These are phyloP conservation scores for Anas platyrhynchos DNA, from an alignment of 2,113 vertebrate genomes.

Conservation along the genomic window DNA sequence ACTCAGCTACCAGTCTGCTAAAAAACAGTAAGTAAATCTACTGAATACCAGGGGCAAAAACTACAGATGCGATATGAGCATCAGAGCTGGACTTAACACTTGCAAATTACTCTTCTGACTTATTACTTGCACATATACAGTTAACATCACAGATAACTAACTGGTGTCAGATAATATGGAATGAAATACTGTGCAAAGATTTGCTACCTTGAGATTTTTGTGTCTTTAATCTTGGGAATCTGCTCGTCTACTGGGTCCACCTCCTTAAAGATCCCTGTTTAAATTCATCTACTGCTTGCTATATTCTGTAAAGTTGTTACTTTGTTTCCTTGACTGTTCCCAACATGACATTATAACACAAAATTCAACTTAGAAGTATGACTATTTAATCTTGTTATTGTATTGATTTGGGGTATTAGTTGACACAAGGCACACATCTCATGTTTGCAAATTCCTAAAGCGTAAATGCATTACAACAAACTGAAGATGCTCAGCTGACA, in stretches of 20 bases:
- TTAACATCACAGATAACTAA: neutral
- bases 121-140: neutral
- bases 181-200: neutral
- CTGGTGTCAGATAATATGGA: neutral
- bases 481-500: rapidly evolving
- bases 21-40: neutral
- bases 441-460: neutral
- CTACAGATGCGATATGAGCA: rapidly evolving
- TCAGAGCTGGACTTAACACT: neutral
- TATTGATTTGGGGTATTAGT: rapidly evolving
- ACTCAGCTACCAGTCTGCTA: neutral
- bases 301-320: neutral
- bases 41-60: neutral
- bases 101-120: neutral
- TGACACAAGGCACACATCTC: neutral
- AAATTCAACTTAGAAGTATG: neutral
- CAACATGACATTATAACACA: rapidly evolving
- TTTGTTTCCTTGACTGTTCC: neutral
- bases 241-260: neutral
- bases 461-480: too few relatives aligned
- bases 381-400: neutral
- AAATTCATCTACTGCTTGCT: neutral
- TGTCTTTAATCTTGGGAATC: neutral
- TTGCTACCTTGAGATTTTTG: neutral
- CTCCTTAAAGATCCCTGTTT: neutral